A percentile compares a stretch with the other conserved stretches of the same genome.
Evolutionary conservation across 2,113 vertebrate species (phyloP).

Genomic region (Desmodus rotundus): DNA sequence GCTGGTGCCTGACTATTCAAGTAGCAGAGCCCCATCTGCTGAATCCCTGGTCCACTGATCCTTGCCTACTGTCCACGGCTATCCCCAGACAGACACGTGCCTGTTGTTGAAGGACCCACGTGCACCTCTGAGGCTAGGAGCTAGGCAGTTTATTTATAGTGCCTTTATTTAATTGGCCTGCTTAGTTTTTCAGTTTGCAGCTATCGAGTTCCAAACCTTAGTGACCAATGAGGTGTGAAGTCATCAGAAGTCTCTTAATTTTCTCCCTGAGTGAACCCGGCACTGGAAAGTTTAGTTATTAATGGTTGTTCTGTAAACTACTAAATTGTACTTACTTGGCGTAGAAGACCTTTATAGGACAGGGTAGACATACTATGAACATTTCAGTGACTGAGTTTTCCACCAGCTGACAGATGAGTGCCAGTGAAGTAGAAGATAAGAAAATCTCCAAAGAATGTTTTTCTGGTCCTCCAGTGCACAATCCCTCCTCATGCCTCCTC

Average conservation of each 20-base stretch:
- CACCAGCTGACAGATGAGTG: background rate
- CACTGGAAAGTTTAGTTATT: constrained; percentile 41
- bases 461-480: background rate
- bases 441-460: background rate
- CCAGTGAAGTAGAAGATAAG: background rate
- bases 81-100: background rate
- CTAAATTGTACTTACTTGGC: background rate
- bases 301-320: constrained; percentile 16
- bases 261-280: background rate
- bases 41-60: too few species aligned
- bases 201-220: constrained; percentile 49
- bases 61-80: accelerated
- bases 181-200: constrained; percentile 9
- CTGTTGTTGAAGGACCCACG: background rate
- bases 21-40: background rate
- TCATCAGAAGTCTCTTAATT: constrained; percentile 56
- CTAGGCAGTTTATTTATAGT: background rate
- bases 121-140: background rate
- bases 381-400: background rate
- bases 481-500: background rate
- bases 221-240: constrained; percentile 39
- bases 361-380: background rate
- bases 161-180: constrained; percentile 14
- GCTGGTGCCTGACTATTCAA: background rate
- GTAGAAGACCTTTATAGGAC: background rate